Evolutionary conservation across 2,797 vertebrate genomes (phyloP), one percentile per base, ranked within the genome.

Genomic region (Malurus splendens): DNA sequence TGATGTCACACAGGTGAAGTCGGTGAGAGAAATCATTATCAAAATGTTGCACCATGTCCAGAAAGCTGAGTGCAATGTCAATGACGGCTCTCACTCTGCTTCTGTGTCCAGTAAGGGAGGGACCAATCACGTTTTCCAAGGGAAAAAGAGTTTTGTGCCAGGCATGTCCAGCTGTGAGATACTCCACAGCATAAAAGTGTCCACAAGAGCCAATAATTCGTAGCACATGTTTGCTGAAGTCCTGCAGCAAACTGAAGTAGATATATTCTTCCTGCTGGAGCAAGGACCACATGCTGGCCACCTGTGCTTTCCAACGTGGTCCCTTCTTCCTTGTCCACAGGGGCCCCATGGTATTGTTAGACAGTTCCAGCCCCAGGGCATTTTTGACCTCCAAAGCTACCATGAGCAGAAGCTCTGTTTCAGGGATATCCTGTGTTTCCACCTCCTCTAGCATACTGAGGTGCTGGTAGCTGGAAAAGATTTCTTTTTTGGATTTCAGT

Each of bases 241-340:
- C 98, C 95, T 98, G 99, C 76, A 99, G 97, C 75, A 99, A 96
- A 89, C 98, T 98, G 85, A 99, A 98, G 87, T 98, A 98, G 73
- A 98, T 97, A 56, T 99, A 99, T 96, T 99, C 99, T 95, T 99
- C 99, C 95, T 99, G 99, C 95, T 99, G 99, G 64, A 99, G 97
- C 90, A 99, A 97, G 1, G 98, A 96, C 99, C 99, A 99, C 77
- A 99, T 97, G 2, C 98, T 99, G 64, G 98, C 98, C 96, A 99
- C 97, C 95, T 98, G 98, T 4, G 98, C 98, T 92, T 97, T 96
- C 86, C 98, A 97, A 84, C 85, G 97, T 1, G 95, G 95, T 42
- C 96, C 97, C 41, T 96, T 97, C 60, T 89, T 84, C 64, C 86
- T 96, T 82, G 96, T 96, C 98, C 98, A 98, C 16, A 98, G 94